Base-by-base conservation (phyloP, 1,140 invertebrate genomes). In the Halotydeus destructor region DNA sequence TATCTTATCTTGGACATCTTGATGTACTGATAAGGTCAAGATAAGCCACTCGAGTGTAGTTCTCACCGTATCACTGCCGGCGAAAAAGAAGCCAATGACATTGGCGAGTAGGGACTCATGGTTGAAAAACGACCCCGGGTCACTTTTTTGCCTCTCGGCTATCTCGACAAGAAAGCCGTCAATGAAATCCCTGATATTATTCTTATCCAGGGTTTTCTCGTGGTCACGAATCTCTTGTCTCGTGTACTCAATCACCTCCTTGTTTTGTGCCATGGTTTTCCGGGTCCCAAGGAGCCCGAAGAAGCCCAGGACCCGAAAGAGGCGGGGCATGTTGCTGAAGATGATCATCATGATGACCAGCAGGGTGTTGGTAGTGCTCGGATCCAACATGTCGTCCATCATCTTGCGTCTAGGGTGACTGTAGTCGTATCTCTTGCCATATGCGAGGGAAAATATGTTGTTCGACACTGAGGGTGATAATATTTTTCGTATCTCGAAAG, bases 111-210 rank as follows among this genome's bases (percentile, higher is more conserved):
- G 26, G 21, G 53, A 42, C 16, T 47, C 16, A 26, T 26, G 30
- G n/a, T 22, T 31, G 23, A 50, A 50, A 24, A 39, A 24, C 23
- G 42, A 31, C 9, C 32, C 34, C 5, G 37, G 26, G 16, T 46
- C 38, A 30, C 42, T 25, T 12, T 21, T 5, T 21, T 38, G 30
- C 19, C 11, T 41, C 21, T 56, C 53, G 25, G 69, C 54, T 62
- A 79, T 74, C 61, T 79, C 69, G 31, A 77, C 65, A 16, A 86
- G 60, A 54, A 84, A 86, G 11, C 72, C 71, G 50, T 86, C 81
- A 67, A 88, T 83, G 14, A 85, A 71, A 60, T 86, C 80, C 37
- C 75, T 66, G 2, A 75, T 72, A 28, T 71, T 67, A 22, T 67
- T 50, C 47, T 62, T 52, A 45, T 68, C 59, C 49, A 77, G 76